Conservation (phyloP, 2,113 vertebrate genomes). For the Charina bottae region DNA sequence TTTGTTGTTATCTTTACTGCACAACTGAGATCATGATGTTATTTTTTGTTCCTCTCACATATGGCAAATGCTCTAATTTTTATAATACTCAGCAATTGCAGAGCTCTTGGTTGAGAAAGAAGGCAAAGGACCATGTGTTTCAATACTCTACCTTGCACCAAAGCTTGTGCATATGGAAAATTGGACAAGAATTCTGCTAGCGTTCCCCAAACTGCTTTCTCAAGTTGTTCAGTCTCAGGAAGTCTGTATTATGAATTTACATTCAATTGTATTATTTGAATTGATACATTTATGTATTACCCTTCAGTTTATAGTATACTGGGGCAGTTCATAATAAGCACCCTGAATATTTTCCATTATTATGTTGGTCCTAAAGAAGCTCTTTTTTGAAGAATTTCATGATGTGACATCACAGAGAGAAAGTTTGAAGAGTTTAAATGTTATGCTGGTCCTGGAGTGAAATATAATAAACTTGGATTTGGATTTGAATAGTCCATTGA, state of each 20-base stretch:
- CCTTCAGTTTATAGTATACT: background rate
- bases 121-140: background rate
- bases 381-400: background rate
- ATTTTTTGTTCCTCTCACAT: slow-evolving; percentile 50
- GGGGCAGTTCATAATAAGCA: background rate
- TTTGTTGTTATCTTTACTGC: slow-evolving; percentile 62
- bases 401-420: slow-evolving; percentile 6
- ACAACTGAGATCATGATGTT: slow-evolving; percentile 60
- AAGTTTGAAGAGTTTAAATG: background rate
- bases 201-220: background rate
- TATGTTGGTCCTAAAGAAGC: no score
- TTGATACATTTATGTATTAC: background rate
- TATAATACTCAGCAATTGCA: background rate
- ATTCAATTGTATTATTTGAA: background rate
- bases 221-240: background rate
- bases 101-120: background rate
- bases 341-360: background rate
- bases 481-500: background rate
- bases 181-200: background rate
- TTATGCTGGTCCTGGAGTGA: background rate
- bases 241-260: background rate
- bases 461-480: background rate
- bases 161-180: background rate
- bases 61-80: background rate
- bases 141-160: background rate